Evolutionary conservation across 2,888 invertebrate species (phyloP), one percentile per base, ranked within the genome.

Genomic region (Leucania comma): DNA sequence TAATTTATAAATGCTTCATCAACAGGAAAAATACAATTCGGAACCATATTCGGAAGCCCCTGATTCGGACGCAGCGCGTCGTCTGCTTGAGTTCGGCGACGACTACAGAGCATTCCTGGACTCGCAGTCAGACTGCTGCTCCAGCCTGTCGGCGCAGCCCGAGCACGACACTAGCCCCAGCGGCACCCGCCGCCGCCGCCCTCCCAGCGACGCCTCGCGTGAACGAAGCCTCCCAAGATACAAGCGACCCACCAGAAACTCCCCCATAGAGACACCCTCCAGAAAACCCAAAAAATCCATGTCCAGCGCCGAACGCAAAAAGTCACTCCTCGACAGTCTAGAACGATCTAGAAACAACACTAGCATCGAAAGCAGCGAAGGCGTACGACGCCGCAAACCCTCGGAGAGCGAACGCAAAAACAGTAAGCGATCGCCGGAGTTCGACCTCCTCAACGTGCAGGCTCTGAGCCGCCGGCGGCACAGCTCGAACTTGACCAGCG

Each of bases 21-120:
- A 87, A 53, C 94, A 98, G 98, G 98, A 98, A 92, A 98, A 98
- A 93, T 99, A 99, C 93, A 97, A 98, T 92, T 98, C 98, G 53
- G 99, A 99, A 91, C 97, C 98, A 35, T 98, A 98, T 92, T 98
- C 98, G 71, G 99, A 99, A 94, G 96, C 97, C 4, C 97, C 97
- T 9, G 98, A 99, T 91, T 97, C 98, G 2, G 98, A 98, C 93
- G 97, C 98, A 46, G 98, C 98, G 51, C 97, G 98, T 72, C 97
- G 97, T 77, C 95, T 98, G 24, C 94, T 98, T 81, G 98, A 98
- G 90, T 98, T 98, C 90, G 98, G 98, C 46, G 98, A 99, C 92
- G 98, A 99, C 93, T 99, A 99, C 94, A 97, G 98, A 90, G 98
- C 98, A 87, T 98, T 97, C 94, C 96, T 99, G 63, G 98, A 98